Base-by-base conservation (phyloP, 30 jellyfish, hydroid and myxozoan genomes). In the Chironex yamaguchii region DNA sequence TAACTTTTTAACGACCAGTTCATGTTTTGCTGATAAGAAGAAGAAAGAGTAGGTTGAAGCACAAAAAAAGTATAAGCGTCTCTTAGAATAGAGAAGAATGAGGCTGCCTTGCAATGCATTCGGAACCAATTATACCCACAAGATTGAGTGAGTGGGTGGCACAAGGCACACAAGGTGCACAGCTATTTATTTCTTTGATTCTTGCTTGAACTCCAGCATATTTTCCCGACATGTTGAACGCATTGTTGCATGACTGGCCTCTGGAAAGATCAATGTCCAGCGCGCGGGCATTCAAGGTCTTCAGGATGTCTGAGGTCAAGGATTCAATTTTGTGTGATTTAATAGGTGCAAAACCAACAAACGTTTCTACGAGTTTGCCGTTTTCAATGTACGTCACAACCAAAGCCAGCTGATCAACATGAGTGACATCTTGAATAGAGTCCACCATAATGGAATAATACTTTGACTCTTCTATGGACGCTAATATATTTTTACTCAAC, bases 201-300 rank as follows among this genome's bases (percentile, higher is more conserved):
- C 74, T 71, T 52, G 89, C 89, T 62, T 85, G 95, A 54, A 85
- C 85, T 31, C 91, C 95, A 36, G 77, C 6, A 67, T 85, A 85
- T 67, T 85, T 75, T 73, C 95, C 95, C 20, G 95, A 79, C 80
- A 85, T 85, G 83, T 85, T 85, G 29, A 90, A 68, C 69, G 85
- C 95, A 34, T 85, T 85, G 90, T 71, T 90, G 76, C 74, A 74
- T 73, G 91, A 85, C 86, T 85, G 95, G 72, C 95, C 93, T 27
- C 93, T 34, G 42, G 89, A 83, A 28, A 21, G 36, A 21, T 71
- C 22, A 49, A 70, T 83, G 49, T 75, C 81, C 71, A 85, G 81
- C 23, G 62, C 86, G 25, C 42, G 67, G 31, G 79, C 85, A 53
- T 85, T 48, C 71, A 85, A n/a, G 65, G 62, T 27, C 51, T 72